Base-by-base conservation (phyloP, 2,888 invertebrate species). In the Pseudoips prasinana region DNA sequence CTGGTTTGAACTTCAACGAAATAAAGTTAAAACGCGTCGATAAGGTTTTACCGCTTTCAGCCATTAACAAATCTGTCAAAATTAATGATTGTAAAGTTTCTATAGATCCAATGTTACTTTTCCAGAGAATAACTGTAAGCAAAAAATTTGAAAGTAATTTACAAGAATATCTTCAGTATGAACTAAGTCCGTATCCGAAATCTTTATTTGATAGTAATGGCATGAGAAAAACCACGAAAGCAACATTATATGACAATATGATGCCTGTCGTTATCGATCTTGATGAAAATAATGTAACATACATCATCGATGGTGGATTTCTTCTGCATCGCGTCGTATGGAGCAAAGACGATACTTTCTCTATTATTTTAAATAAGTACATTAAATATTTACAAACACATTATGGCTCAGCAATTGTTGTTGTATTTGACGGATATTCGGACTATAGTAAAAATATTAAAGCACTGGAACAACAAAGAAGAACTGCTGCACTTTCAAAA, bases 401-500 rank as follows among this genome's bases (percentile, higher is more conserved):
- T 57, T 65, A 50, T 38, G 40, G 58, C 14, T 54, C 57, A 24
- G 29, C 33, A 39, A 53, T 49, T 33, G 30, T 58, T 60, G 53
- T 65, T 47, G 58, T 65, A 58, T 67, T 70, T 56, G 62, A 66
- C 40, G 63, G 62, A 43, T 66, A 67, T 43, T 57, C 59, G 25
- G 58, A 68, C 48, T 50, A 58, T 30, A 58, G 45, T 57, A 65
- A 63, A 39, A 67, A 68, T 35, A 63, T 65, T 27, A 69, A 74
- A 73, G 57, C 67, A 45, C 39, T 60, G 58, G 64, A 73, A 46
- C 67, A 62, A 43, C 61, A 37, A 43, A 66, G 67, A 63, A 60
- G 65, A 65, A 69, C 68, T 56, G 61, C 63, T 58, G 64, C 62
- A 33, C 52, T 64, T 59, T 67, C 59, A 51, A 65, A 48, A 63